These are phyloP conservation scores for Micronisus gabar DNA, from an alignment of 2,113 vertebrate species.

Conservation along the genomic window DNA sequence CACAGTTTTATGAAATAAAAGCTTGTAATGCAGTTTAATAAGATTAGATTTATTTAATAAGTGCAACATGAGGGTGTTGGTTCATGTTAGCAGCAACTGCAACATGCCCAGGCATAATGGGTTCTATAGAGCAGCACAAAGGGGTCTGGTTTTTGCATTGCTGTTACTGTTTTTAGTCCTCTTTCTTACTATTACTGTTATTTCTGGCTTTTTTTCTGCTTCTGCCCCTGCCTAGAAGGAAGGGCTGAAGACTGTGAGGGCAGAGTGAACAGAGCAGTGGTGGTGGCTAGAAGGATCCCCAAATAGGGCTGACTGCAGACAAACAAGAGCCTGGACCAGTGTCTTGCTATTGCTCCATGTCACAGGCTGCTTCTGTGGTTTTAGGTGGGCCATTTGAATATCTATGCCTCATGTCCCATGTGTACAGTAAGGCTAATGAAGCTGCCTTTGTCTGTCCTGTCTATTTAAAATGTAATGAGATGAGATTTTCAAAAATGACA, in stretches of 20 bases:
- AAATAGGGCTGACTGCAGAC: not conserved
- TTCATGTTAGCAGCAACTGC: not conserved
- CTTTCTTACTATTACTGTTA: not conserved
- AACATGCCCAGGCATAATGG: not conserved
- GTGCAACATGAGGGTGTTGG: not conserved
- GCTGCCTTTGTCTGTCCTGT: slow-evolving; percentile 38
- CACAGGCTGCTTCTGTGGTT: not conserved
- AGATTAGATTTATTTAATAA: slow-evolving; percentile 59
- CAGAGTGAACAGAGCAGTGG: not conserved
- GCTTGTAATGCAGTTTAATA: slow-evolving; percentile 46
- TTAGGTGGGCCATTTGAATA: slow-evolving; percentile 31
- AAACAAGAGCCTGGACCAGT: not conserved
- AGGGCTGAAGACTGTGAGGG: not conserved
- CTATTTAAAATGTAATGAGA: slow-evolving; percentile 33
- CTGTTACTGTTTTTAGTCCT: not conserved
- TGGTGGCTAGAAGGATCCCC: not conserved
- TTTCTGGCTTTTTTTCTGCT: not conserved
- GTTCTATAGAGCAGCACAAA: not conserved
- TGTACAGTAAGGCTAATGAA: not conserved
- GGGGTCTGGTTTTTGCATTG: not conserved
- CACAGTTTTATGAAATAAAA: slow-evolving; percentile 25
- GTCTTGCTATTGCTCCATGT: not conserved
- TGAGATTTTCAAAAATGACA: slow-evolving; percentile 21
- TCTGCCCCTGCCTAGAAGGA: not conserved
- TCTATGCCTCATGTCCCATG: slow-evolving; percentile 34